Evolutionary conservation across 2,888 invertebrate species (phyloP), one percentile per base, ranked within the genome.

Genomic region (Mantis religiosa): DNA sequence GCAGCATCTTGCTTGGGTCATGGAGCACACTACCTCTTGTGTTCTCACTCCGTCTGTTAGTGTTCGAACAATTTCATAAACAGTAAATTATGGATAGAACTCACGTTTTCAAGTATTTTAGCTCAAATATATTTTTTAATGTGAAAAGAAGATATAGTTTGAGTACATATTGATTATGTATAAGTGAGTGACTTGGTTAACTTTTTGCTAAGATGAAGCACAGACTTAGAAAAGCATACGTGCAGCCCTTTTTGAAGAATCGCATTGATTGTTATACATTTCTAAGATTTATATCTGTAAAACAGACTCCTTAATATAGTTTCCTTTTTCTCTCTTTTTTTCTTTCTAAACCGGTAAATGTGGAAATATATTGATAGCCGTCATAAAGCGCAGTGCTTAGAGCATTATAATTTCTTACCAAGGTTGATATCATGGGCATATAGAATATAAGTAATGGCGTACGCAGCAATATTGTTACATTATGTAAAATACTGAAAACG

Each of bases 91-190:
- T 81, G 28, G 86, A 86, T 81, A 71, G 54, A 1, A n/a, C 28
- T 54, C 86, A 47, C 54, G 71, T 54, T 81, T 71, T 86, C 25
- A 28, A 71, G 86, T 86, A 86, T 81, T 71, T 81, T 86, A 86
- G 86, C 86, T 86, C 86, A 81, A 28, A 86, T 86, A 86, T 86
- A 86, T 86, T 86, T 86, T 86, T 86, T 85, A 86, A 71, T 81
- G 86, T 86, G 81, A 86, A 54, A 71, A 71, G 54, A 71, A 71
- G 54, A 71, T 71, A 71, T 71, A 71, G 54, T 71, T 71, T 71
- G 20, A 71, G 54, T 71, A 71, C 54, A 71, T 71, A 71, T 71
- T 71, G 54, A 71, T 71, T 71, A 71, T 71, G 54, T 71, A 71
- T 71, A 71, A 71, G 25, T 71, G 54, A 71, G 54, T 71, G 54